Conservation (phyloP, 2,113 vertebrate species). For the Oceanites oceanicus region DNA sequence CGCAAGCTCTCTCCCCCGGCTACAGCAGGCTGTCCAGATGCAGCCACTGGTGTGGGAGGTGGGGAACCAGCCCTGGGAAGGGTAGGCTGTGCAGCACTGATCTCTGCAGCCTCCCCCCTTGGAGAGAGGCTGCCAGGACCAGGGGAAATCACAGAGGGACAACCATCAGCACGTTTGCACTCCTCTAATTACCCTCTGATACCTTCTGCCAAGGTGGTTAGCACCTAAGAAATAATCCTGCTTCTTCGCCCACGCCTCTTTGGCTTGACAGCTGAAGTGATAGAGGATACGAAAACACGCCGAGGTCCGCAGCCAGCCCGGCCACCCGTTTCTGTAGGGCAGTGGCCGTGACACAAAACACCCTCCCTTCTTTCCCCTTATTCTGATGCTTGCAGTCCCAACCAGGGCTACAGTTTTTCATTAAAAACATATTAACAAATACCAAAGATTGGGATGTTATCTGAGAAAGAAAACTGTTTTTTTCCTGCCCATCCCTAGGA, state of each 20-base stretch:
- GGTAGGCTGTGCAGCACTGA: neutral
- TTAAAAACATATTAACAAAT: neutral
- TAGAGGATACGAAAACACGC: fast-evolving
- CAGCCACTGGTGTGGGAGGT: neutral
- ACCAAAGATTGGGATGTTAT: neutral
- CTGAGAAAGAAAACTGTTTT: neutral
- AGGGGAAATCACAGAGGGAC: neutral
- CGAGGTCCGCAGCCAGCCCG: neutral
- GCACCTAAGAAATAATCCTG: neutral
- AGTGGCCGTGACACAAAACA: neutral
- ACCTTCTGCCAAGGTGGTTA: fast-evolving
- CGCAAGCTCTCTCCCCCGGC: neutral
- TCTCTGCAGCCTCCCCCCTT: neutral
- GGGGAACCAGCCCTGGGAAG: neutral
- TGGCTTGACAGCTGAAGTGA: neutral
- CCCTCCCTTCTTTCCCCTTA: neutral
- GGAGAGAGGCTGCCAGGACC: neutral
- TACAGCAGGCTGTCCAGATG: neutral
- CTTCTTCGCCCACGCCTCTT: neutral
- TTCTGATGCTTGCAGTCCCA: neutral
- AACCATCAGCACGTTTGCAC: neutral
- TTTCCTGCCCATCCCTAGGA: neutral
- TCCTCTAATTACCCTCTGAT: neutral
- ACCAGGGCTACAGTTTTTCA: neutral
- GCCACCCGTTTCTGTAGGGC: fast-evolving